A percentile compares a stretch with the other conserved stretches of the same genome.
phyloP scores from a whole-genome alignment of 2,888 invertebrate species.

The Nomada goodeniana region DNA sequence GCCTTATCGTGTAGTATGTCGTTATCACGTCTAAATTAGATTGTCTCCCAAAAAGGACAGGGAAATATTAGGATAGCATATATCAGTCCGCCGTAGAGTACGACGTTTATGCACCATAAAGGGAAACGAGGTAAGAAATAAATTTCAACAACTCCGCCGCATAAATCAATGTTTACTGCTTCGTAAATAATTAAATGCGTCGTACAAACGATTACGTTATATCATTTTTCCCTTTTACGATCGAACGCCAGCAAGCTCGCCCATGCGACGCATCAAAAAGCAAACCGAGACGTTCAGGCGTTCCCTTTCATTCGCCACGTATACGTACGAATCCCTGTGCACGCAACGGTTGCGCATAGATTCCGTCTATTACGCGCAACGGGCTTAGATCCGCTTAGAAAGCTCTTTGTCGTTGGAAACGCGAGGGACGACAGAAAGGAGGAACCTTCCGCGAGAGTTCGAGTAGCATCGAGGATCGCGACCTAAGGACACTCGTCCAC shows the following conservation, averaged over 20 bases:
- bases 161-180: background rate
- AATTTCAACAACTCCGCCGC: too few relatives aligned
- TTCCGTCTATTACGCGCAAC: constrained; percentile 34
- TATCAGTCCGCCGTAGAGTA: too few relatives aligned
- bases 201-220: background rate
- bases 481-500: constrained; percentile 30
- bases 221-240: background rate
- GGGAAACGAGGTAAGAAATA: too few relatives aligned
- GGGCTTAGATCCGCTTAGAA: constrained; percentile 60
- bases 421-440: constrained; percentile 31
- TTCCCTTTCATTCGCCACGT: background rate
- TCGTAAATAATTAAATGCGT: background rate
- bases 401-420: constrained; percentile 31
- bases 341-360: constrained; percentile 16
- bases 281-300: background rate
- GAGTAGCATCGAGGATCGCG: constrained; percentile 31
- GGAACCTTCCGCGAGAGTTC: constrained; percentile 18
- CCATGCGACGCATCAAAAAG: background rate
- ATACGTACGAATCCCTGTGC: background rate
- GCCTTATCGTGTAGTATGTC: too few relatives aligned
- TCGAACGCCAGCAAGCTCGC: background rate
- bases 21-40: too few relatives aligned
- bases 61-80: too few relatives aligned
- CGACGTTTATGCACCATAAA: too few relatives aligned
- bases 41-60: too few relatives aligned